Evolutionary conservation across 2,888 invertebrate species (phyloP), one percentile per base, ranked within the genome.

Genomic region (Molorchus minor): DNA sequence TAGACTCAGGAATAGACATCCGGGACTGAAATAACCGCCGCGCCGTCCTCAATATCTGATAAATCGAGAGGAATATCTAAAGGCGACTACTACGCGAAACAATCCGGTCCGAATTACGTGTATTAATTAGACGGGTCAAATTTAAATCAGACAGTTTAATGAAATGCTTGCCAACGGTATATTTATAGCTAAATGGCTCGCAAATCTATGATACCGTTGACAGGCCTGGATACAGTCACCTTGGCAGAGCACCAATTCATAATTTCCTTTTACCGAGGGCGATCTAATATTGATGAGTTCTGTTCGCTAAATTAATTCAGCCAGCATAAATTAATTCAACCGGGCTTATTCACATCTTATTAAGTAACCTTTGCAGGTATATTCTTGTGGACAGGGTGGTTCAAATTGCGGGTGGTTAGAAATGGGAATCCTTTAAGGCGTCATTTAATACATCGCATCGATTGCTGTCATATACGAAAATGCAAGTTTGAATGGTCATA

Each of bases 141-240:
- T 65, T 65, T 61, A 58, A 65, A 63, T 65, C 59, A 57, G 40
- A 51, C 45, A 62, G 15, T 56, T 63, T 58, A 67, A 67, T 64
- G 62, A 57, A 58, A 60, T 61, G 58, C 15, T 8, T 19, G 25
- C 15, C 21, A 10, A 12, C 15, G 5, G 13, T 15, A 35, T 35
- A 36, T 12, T 8, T 19, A 40, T 49, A 59, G 65, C 65, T 70
- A 69, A n/a, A 71, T 71, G 70, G 66, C 61, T 62, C 67, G 65
- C 67, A 70, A 71, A 64, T 59, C 68, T 58, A 69, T 69, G 66
- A 67, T 62, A 62, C 35, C 25, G 57, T 21, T 56, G 61, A 52
- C 62, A 65, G 60, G 51, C 55, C n/a, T n/a, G n/a, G n/a, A n/a
- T 45, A 51, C 59, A 41, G 55, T 57, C 56, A 45, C 33, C 41